These are phyloP conservation scores for Pissodes strobi DNA, from an alignment of 1,140 invertebrate species.

Conservation along the genomic window DNA sequence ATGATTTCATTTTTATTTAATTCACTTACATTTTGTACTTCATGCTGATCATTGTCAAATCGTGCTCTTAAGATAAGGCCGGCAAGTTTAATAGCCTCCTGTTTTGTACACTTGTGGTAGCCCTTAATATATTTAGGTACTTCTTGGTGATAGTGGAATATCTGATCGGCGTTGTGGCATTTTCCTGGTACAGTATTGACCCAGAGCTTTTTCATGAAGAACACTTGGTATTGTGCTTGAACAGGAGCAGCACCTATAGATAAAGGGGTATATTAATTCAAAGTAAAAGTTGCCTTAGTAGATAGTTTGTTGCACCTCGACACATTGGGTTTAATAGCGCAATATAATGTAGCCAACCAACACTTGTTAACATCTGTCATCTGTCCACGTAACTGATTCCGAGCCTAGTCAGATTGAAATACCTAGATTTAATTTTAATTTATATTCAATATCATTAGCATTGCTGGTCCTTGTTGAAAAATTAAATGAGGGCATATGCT, in stretches of 20 bases:
- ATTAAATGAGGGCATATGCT: too few relatives aligned
- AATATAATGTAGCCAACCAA: too few relatives aligned
- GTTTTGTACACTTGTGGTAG: constrained; percentile 80
- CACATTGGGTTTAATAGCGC: too few relatives aligned
- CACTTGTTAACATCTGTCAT: too few relatives aligned
- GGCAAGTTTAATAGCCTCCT: constrained; percentile 79
- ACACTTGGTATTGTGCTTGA: constrained; percentile 88
- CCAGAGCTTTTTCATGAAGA: constrained; percentile 98
- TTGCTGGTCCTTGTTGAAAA: too few relatives aligned
- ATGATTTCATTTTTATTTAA: too few relatives aligned
- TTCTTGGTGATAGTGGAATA: constrained; percentile 96
- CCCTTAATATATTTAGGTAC: constrained; percentile 89
- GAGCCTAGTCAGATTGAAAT: too few relatives aligned
- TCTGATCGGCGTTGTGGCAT: constrained; percentile 87
- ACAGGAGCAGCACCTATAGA: constrained; percentile 59
- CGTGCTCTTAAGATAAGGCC: constrained; percentile 80
- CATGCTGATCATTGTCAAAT: constrained; percentile 68
- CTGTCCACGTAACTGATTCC: too few relatives aligned
- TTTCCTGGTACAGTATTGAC: constrained; percentile 85
- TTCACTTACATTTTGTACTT: constrained; percentile 26
- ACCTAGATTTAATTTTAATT: too few relatives aligned
- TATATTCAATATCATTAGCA: too few relatives aligned
- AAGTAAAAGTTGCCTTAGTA: too few relatives aligned
- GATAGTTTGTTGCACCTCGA: too few relatives aligned
- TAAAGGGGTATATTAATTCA: background rate